A percentile compares a stretch with the other conserved stretches of the same genome.
Evolutionary conservation across 2,113 vertebrate genomes (phyloP).

Genomic region (Muntiacus muntjak): DNA sequence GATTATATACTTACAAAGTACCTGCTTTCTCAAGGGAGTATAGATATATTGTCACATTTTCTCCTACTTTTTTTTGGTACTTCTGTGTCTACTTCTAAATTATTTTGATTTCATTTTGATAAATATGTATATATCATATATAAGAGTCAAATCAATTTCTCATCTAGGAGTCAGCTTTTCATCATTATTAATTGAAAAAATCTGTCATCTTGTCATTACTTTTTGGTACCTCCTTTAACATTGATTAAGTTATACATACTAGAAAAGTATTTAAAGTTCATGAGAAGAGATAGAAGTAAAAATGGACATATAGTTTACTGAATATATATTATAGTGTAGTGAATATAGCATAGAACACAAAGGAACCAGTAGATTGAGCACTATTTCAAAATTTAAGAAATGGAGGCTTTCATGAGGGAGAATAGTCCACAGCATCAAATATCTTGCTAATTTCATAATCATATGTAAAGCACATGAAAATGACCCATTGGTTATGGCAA

Average conservation of each 20-base stretch:
- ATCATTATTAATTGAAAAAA: background rate
- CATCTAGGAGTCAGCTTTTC: background rate
- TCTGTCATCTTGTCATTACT: background rate
- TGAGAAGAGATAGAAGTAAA: conserved; percentile 16
- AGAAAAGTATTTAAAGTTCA: conserved; percentile 27
- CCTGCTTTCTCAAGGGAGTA: background rate
- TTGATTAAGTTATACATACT: background rate
- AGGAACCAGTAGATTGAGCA: background rate
- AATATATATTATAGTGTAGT: background rate
- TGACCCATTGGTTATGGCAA: background rate
- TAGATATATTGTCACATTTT: background rate
- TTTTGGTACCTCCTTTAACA: conserved; percentile 2
- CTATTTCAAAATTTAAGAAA: background rate
- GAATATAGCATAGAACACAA: background rate
- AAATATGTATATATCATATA: background rate
- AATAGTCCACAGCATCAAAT: background rate
- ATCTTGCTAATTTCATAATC: background rate
- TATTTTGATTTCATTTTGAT: background rate
- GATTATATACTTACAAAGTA: conserved; percentile 4
- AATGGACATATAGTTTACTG: background rate
- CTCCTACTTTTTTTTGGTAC: background rate
- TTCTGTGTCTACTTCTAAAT: conserved; percentile 12
- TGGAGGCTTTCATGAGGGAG: background rate
- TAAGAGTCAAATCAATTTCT: conserved; percentile 10
- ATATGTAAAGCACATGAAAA: background rate